phyloP scores from a whole-genome alignment of 2,888 invertebrate genomes.

The Leptopilina syphax region DNA sequence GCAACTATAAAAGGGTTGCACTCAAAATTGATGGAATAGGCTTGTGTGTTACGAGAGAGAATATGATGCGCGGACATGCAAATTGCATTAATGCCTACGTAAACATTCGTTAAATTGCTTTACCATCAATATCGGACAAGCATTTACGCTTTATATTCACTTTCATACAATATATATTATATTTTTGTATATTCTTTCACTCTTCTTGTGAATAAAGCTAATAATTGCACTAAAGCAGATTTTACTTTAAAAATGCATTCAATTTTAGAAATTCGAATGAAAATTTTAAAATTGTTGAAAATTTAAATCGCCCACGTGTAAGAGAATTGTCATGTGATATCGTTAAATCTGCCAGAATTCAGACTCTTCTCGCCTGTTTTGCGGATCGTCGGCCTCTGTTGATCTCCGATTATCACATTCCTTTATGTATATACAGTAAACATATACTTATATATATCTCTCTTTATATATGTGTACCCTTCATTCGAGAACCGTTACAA shows the following conservation, averaged over 20 bases:
- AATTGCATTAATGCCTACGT: conserved; percentile 71
- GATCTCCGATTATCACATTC: conserved; percentile 39
- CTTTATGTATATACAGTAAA: background rate
- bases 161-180: background rate
- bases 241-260: no score
- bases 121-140: conserved; percentile 66
- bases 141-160: conserved; percentile 48
- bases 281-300: background rate
- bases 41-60: conserved; percentile 47
- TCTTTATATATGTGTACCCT: conserved; percentile 8
- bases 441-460: no score
- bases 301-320: background rate
- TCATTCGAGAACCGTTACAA: conserved; percentile 14
- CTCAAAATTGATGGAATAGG: conserved; percentile 59
- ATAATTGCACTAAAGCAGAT: no score
- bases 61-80: conserved; percentile 59
- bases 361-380: conserved; percentile 22
- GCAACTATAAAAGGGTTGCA: conserved; percentile 55
- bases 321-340: conserved; percentile 8
- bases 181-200: background rate
- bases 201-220: background rate
- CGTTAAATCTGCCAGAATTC: conserved; percentile 30
- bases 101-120: conserved; percentile 70
- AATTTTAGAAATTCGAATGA: background rate
- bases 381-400: conserved; percentile 23